Evolutionary conservation across 1,140 invertebrate genomes (phyloP).

Genomic region (Acyrthosiphon pisum): DNA sequence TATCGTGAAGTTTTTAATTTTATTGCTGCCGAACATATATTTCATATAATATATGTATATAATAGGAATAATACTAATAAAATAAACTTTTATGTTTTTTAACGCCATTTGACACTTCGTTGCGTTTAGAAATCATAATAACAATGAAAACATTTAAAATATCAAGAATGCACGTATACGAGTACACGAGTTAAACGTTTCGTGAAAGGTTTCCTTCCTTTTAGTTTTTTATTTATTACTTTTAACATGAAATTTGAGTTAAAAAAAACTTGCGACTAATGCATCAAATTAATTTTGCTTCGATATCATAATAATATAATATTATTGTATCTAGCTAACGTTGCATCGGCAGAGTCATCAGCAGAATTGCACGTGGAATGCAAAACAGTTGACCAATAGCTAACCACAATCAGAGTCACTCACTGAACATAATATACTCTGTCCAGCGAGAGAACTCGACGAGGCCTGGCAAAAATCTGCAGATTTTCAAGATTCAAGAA

Average conservation of each 20-base stretch:
- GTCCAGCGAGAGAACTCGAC: no score
- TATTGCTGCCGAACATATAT: neutral
- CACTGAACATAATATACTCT: no score
- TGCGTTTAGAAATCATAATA: neutral
- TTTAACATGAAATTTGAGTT: neutral
- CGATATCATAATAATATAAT: neutral
- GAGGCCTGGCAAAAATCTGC: no score
- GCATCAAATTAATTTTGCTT: neutral
- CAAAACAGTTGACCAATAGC: neutral
- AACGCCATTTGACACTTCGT: neutral
- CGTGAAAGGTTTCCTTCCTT: neutral
- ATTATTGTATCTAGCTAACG: neutral
- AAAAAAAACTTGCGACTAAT: neutral
- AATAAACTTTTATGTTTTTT: conserved; percentile 13
- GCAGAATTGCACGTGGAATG: neutral
- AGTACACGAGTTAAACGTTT: conserved; percentile 20
- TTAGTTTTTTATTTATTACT: neutral
- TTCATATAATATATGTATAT: neutral
- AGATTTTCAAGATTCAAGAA: no score
- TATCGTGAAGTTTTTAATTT: neutral
- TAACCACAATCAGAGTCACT: neutral
- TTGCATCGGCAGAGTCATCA: neutral
- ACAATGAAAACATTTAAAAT: neutral
- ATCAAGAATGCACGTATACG: neutral
- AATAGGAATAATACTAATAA: neutral